A percentile compares a stretch with the other conserved stretches of the same genome.
Evolutionary conservation across 1,140 invertebrate genomes (phyloP).

Genomic region (Lysiphlebus fabarum): DNA sequence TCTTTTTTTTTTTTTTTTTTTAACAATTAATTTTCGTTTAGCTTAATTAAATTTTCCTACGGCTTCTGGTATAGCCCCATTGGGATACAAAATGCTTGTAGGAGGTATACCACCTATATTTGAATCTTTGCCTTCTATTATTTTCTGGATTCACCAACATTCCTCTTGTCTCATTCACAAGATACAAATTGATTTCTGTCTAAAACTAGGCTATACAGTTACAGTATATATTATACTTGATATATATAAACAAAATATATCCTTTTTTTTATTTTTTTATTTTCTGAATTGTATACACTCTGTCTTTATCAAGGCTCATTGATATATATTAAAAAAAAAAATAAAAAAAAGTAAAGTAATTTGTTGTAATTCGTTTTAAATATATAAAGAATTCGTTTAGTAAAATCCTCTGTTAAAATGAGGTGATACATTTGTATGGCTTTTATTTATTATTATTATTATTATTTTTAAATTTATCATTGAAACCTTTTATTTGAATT

Average conservation of each 20-base stretch:
- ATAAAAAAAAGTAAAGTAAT: conserved; percentile 6
- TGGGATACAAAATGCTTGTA: background rate
- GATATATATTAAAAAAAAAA: too few species aligned
- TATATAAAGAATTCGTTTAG: too few species aligned
- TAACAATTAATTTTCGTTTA: conserved; percentile 31
- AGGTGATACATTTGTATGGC: conserved; percentile 9
- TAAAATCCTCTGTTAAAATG: too few species aligned
- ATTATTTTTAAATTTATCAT: conserved; percentile 6
- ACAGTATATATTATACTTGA: background rate
- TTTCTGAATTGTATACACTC: too few species aligned
- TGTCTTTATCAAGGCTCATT: background rate
- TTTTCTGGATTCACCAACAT: background rate
- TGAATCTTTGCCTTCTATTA: conserved; percentile 9
- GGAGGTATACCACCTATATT: background rate
- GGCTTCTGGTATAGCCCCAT: background rate
- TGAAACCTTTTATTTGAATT: conserved; percentile 15
- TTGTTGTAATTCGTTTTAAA: conserved; percentile 20
- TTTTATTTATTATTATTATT: background rate
- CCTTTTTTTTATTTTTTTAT: too few species aligned
- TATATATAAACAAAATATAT: too few species aligned
- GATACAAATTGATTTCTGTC: conserved; percentile 25
- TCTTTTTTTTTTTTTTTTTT: conserved; percentile 17
- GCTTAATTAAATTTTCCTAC: conserved; percentile 30
- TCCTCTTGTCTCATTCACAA: conserved; percentile 10
- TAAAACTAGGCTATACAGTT: conserved; percentile 20